A percentile compares a stretch with the other conserved stretches of the same genome.
These are phyloP conservation scores for Drosophila cognata DNA, from an alignment of 2,888 invertebrate species.

Conservation along the genomic window DNA sequence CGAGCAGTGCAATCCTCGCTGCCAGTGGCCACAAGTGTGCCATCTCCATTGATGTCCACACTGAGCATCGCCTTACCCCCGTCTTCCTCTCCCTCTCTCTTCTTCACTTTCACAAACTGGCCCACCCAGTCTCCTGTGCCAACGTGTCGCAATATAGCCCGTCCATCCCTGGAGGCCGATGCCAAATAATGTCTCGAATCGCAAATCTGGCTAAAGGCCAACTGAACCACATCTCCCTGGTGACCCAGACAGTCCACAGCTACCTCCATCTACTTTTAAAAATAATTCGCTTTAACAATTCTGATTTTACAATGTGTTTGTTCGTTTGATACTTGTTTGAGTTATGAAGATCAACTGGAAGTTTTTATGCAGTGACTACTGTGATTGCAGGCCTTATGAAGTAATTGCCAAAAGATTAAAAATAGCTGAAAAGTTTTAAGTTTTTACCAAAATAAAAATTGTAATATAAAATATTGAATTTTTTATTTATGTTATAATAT, in stretches of 20 bases:
- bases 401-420: neutral
- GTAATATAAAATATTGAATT: no score
- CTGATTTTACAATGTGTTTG: neutral
- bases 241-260: conserved; percentile 46
- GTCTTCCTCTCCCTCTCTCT: conserved; percentile 76
- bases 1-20: conserved; percentile 97
- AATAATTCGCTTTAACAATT: neutral
- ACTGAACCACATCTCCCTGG: conserved; percentile 28
- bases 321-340: no score
- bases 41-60: conserved; percentile 94
- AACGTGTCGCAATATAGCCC: conserved; percentile 97
- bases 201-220: conserved; percentile 51
- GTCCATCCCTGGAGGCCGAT: conserved; percentile 89
- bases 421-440: no score
- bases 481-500: no score
- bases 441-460: no score
- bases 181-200: conserved; percentile 53
- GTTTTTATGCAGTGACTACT: no score
- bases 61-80: conserved; percentile 98
- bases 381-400: neutral
- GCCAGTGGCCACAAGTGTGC: conserved; percentile 95
- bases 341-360: no score
- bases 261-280: neutral
- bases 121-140: conserved; percentile 99
- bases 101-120: conserved; percentile 90